Evolutionary conservation across 1,140 invertebrate genomes (phyloP), one percentile per base, ranked within the genome.

Genomic region (Popillia japonica): DNA sequence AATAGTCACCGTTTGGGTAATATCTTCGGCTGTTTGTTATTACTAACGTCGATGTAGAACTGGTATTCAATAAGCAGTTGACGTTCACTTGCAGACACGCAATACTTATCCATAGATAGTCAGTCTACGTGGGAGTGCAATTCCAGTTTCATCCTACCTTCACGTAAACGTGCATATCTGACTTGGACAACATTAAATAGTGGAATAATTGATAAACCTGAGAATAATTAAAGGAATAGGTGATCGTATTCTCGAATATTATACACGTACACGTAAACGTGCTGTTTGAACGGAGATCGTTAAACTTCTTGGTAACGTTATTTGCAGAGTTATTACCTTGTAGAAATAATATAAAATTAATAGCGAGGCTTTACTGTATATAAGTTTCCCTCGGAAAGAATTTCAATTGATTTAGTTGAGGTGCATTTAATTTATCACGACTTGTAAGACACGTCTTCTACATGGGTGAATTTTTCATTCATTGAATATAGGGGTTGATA

Each of bases 1-100:
- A 27, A 20, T 34, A 27, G 17, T 14, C 11, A 22, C 6, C 11
- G 61, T 22, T 9, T 68, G 20, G 1, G 20, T n/a, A 55, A 7
- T 34, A 22, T 27, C 23, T 68, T 23, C n/a, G n/a, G 20, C 61
- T 68, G 61, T 22, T 68, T 23, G 1, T 68, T 68, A 68, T 68
- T 68, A 68, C 27, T 68, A 68, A 68, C 61, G 61, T 11, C 22
- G 10, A 17, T 27, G 23, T 68, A 55, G 61, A 17, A 68, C 61
- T 17, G 22, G 61, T 68, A 68, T 17, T 64, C 61, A 68, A 68
- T 68, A 68, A 23, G 27, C 27, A 68, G 61, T 68, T 68, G 61
- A 64, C 61, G n/a, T 20, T 20, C 61, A 20, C 61, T 64, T 27
- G 61, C 23, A n/a, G 61, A 48, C 23, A 61, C 59, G 59, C 41